Evolutionary conservation across 2,113 vertebrate genomes (phyloP), one percentile per base, ranked within the genome.

Genomic region (Meriones unguiculatus): DNA sequence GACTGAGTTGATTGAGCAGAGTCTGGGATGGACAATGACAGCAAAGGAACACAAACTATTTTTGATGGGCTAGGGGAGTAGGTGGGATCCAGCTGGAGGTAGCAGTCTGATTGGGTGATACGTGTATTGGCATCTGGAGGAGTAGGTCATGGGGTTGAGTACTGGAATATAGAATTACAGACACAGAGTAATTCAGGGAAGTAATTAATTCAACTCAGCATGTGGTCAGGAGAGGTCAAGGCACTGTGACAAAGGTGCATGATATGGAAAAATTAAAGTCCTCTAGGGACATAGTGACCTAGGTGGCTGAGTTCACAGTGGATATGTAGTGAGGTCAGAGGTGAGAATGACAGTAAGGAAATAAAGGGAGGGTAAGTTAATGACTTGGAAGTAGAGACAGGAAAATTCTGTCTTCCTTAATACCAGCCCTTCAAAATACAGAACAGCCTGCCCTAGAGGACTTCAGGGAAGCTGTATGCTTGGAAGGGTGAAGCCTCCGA

Each of bases 281-380:
- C 52, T 88, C 52, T 20, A n/a, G 65, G 28, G n/a, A 82, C 38
- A 10, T 17, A 15, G 2, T 72, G 59, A 52, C 73, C 9, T 12
- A 52, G 25, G 52, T 69, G 62, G n/a, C 62, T 3, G 17, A 54
- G 69, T 96, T 81, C 62, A 10, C 78, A 62, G 59, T 9, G 35
- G 84, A 46, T 57, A 32, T 93, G 77, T 46, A 72, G 69, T 93
- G 72, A 94, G 64, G 50, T 94, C 69, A 93, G 87, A 94, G 64
- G 32, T 64, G 14, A 88, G 88, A n/a, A 46, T 54, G 69, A 80
- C 82, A 84, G 24, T 2, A 50, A 93, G 30, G 28, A 41, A 13
- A 73, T 67, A n/a, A 59, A 4, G 50, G 57, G 52, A 69, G 28
- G 64, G 73, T 67, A 69, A 62, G 80, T 38, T 38, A 28, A 46